Evolutionary conservation across 1,140 invertebrate species (phyloP).

Genomic region (Triops longicaudatus): DNA sequence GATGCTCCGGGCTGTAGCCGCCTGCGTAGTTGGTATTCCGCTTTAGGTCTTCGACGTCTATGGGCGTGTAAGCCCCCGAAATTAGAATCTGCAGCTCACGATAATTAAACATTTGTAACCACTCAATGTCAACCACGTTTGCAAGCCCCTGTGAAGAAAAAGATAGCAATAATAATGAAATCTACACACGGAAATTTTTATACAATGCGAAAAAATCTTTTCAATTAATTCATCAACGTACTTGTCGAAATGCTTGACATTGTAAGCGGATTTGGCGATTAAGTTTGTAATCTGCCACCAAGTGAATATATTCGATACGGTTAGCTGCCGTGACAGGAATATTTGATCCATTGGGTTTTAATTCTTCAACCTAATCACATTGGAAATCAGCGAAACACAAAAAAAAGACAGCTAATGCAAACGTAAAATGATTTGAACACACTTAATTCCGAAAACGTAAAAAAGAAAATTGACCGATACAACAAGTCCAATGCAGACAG

Average conservation of each 20-base stretch:
- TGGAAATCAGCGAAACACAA: background rate
- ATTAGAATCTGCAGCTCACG: conserved; percentile 89
- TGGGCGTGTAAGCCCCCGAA: conserved; percentile 80
- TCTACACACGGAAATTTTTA: background rate
- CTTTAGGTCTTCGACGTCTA: conserved; percentile 83
- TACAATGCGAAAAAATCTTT: background rate
- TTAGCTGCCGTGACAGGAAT: conserved; percentile 85
- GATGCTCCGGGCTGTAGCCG: conserved; percentile 65
- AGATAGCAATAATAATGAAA: conserved; percentile 16
- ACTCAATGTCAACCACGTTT: conserved; percentile 79
- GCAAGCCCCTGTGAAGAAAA: conserved; percentile 54
- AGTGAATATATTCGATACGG: conserved; percentile 91
- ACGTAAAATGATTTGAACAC: too few relatives aligned
- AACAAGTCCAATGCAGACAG: background rate
- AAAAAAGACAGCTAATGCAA: background rate
- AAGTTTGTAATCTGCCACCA: conserved; percentile 91
- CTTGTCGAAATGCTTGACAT: conserved; percentile 70
- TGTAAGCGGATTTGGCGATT: conserved; percentile 85
- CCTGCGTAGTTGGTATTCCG: conserved; percentile 73
- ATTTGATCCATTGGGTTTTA: conserved; percentile 80
- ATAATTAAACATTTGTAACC: conserved; percentile 90
- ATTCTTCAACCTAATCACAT: conserved; percentile 62
- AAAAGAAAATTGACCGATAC: too few relatives aligned
- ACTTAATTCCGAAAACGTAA: too few relatives aligned
- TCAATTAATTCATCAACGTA: conserved; percentile 29